Percentiles rank a stretch among this genome's conserved stretches.
Conservation (phyloP, 2,888 invertebrate species). For the Eudasyphora cyanicolor region DNA sequence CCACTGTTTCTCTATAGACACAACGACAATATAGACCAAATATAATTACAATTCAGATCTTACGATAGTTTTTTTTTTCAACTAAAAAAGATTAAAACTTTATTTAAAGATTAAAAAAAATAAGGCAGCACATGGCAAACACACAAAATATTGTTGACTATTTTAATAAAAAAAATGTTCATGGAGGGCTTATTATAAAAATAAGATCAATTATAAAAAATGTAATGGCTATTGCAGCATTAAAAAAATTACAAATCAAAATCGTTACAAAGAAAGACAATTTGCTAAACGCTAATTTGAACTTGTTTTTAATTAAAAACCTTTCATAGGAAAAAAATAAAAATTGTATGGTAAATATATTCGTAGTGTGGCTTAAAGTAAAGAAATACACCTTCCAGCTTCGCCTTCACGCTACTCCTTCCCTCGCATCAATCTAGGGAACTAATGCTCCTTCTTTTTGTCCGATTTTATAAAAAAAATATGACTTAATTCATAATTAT, state of each 20-base stretch:
- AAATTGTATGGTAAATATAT: conserved; percentile 14
- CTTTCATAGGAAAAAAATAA: background rate
- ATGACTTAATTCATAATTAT: too few species aligned
- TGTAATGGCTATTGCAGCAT: background rate
- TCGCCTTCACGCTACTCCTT: too few species aligned
- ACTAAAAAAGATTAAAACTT: conserved; percentile 10
- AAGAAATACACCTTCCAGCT: background rate
- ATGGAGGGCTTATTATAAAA: background rate
- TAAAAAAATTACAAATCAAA: background rate
- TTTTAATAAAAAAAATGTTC: conserved; percentile 14
- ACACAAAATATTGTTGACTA: background rate
- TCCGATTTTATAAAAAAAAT: too few species aligned
- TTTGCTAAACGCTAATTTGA: conserved; percentile 71
- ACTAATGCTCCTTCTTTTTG: background rate
- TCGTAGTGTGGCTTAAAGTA: conserved; percentile 1
- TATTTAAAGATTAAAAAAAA: conserved; percentile 13
- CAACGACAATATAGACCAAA: background rate
- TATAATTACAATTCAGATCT: background rate
- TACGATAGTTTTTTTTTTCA: background rate
- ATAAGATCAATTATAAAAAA: background rate
- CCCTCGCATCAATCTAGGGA: background rate
- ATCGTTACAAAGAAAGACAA: background rate
- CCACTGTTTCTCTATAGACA: too few species aligned
- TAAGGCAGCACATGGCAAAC: background rate
- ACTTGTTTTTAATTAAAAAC: conserved; percentile 68